Evolutionary conservation across 2,797 vertebrate species (phyloP).

Genomic region (Sebastes hubbsi): DNA sequence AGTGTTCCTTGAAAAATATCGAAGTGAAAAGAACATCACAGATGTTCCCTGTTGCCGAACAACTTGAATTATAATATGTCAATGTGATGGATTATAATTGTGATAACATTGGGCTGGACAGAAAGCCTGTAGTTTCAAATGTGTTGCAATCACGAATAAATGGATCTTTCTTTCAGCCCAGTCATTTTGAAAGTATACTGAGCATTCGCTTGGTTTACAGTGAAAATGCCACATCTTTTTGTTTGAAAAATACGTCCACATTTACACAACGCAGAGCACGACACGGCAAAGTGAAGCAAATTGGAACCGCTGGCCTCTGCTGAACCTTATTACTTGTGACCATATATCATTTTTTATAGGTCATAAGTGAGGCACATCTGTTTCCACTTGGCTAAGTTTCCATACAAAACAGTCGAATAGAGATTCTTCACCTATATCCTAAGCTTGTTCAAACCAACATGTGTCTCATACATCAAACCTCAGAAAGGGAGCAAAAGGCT

Average conservation of each 20-base stretch:
- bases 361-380: slow-evolving; percentile 95
- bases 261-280: slow-evolving; percentile 93
- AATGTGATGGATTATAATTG: slow-evolving; percentile 48
- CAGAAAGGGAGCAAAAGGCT: slow-evolving; percentile 14
- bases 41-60: slow-evolving; percentile 39
- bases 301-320: slow-evolving; percentile 93
- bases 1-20: slow-evolving; percentile 18
- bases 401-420: slow-evolving; percentile 91
- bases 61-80: slow-evolving; percentile 41
- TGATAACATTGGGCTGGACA: slow-evolving; percentile 37
- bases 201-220: slow-evolving; percentile 24
- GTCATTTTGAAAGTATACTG: slow-evolving; percentile 43
- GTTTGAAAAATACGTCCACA: slow-evolving; percentile 90
- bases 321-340: slow-evolving; percentile 92
- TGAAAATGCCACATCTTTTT: slow-evolving; percentile 82
- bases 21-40: slow-evolving; percentile 19
- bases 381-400: slow-evolving; percentile 96
- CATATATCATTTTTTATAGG: slow-evolving; percentile 97
- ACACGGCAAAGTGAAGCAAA: slow-evolving; percentile 93
- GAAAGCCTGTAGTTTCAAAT: slow-evolving; percentile 36
- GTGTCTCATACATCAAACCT: slow-evolving; percentile 66
- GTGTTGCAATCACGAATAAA: slow-evolving; percentile 82
- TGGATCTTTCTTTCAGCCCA: slow-evolving; percentile 62
- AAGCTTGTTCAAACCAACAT: slow-evolving; percentile 67
- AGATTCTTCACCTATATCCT: slow-evolving; percentile 78